phyloP scores from a whole-genome alignment of 1,140 invertebrate genomes.

The Zaprionus inermis region DNA sequence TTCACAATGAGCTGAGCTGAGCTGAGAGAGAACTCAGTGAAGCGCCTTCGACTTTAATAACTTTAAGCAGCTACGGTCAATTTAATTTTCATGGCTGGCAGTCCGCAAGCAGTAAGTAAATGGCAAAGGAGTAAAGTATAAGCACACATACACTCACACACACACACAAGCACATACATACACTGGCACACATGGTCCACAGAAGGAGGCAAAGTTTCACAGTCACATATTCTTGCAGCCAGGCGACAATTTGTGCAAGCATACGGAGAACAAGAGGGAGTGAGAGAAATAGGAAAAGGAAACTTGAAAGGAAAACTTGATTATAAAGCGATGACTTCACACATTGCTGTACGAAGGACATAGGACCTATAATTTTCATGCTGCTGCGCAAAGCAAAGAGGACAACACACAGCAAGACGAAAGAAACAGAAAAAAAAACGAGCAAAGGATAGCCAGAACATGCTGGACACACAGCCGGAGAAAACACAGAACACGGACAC shows the following conservation, averaged over 20 bases:
- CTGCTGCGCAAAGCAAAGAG: conserved; percentile 35
- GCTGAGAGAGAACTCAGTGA: conserved; percentile 2
- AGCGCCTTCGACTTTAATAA: conserved; percentile 69
- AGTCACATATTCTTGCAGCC: conserved; percentile 59
- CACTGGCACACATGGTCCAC: conserved; percentile 23
- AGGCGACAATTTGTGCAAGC: conserved; percentile 75
- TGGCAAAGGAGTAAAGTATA: conserved; percentile 54
- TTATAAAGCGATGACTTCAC: conserved; percentile 84
- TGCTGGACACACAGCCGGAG: background rate
- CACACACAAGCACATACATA: conserved; percentile 13
- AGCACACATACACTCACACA: conserved; percentile 25
- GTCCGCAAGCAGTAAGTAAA: conserved; percentile 63
- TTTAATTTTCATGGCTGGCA: conserved; percentile 80
- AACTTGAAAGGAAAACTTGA: conserved; percentile 83
- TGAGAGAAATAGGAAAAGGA: conserved; percentile 40
- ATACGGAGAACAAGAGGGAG: conserved; percentile 56
- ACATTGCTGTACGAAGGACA: conserved; percentile 67
- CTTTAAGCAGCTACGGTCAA: conserved; percentile 83
- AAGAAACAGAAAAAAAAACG: background rate
- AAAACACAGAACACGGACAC: background rate
- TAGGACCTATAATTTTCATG: conserved; percentile 75
- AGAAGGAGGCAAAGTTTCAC: conserved; percentile 19
- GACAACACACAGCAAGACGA: conserved; percentile 8
- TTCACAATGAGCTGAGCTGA: conserved; percentile 1
- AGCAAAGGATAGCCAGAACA: conserved; percentile 44